A percentile compares a stretch with the other conserved stretches of the same genome.
These are phyloP conservation scores for Platyura marginata DNA, from an alignment of 1,140 invertebrate genomes.

Conservation along the genomic window DNA sequence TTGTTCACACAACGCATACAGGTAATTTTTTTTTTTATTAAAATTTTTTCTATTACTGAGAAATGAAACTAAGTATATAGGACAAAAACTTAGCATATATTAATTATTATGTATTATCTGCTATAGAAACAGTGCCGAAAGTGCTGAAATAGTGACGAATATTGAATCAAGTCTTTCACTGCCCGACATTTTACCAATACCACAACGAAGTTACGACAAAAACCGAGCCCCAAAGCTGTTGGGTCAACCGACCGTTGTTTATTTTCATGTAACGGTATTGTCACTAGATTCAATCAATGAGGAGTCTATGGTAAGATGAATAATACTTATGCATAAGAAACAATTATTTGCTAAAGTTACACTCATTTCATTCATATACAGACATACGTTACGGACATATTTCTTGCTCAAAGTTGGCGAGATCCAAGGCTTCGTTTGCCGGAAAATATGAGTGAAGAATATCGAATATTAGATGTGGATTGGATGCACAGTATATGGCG, in stretches of 20 bases:
- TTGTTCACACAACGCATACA: too few species aligned
- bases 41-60: too few species aligned
- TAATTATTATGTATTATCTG: too few species aligned
- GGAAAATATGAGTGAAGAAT: slow-evolving; percentile 84
- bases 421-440: slow-evolving; percentile 68
- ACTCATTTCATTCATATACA: slow-evolving; percentile 22
- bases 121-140: too few species aligned
- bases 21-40: too few species aligned
- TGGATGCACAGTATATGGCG: slow-evolving; percentile 82
- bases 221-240: slow-evolving; percentile 69
- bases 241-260: slow-evolving; percentile 69
- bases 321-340: too few species aligned
- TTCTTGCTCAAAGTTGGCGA: slow-evolving; percentile 79
- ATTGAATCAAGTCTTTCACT: slow-evolving; percentile 42
- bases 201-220: slow-evolving; percentile 75
- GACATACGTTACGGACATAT: slow-evolving; percentile 86
- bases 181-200: slow-evolving; percentile 62
- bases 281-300: slow-evolving; percentile 79
- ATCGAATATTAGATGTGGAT: slow-evolving; percentile 72
- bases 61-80: too few species aligned
- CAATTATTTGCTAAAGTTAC: slow-evolving; percentile 1
- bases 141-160: too few species aligned
- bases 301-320: slow-evolving; percentile 74
- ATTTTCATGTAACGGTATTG: slow-evolving; percentile 75
- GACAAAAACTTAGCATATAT: too few species aligned